Conservation (phyloP, 2,888 invertebrate species). For the Apamea crenata region DNA sequence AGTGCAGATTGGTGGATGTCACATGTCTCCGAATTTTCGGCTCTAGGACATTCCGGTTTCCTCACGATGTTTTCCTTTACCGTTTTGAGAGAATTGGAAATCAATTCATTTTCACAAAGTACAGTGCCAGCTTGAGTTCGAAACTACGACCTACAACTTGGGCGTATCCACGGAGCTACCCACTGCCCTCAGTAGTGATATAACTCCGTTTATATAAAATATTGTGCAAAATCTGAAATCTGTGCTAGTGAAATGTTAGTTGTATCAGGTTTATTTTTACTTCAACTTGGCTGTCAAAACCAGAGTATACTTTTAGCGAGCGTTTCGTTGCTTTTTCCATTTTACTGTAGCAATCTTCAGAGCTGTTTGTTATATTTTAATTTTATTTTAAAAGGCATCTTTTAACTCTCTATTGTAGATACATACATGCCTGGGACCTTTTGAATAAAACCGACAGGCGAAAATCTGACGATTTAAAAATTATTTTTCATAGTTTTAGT, state of each 20-base stretch:
- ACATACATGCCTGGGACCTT: no score
- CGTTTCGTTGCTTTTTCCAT: conserved; percentile 19
- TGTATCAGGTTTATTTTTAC: conserved; percentile 26
- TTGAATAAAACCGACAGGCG: not conserved
- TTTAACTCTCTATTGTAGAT: not conserved
- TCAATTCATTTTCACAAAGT: not conserved
- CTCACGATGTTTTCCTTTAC: not conserved
- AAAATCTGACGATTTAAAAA: not conserved
- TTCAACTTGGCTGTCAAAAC: conserved; percentile 38
- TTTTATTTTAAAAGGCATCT: not conserved
- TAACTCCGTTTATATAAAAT: not conserved
- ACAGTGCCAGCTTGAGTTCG: no score
- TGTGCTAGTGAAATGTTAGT: conserved; percentile 7
- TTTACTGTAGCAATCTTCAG: conserved; percentile 19
- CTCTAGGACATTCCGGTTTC: not conserved
- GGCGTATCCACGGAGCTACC: no score
- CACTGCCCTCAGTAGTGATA: not conserved
- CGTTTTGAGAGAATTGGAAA: not conserved
- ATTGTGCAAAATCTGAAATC: not conserved
- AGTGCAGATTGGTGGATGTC: not conserved
- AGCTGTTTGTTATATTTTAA: not conserved
- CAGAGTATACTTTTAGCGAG: conserved; percentile 33
- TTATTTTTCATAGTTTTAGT: not conserved
- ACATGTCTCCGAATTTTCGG: not conserved
- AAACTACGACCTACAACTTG: no score